phyloP scores from a whole-genome alignment of 1,140 invertebrate species.

The Mesaphorura yosii region DNA sequence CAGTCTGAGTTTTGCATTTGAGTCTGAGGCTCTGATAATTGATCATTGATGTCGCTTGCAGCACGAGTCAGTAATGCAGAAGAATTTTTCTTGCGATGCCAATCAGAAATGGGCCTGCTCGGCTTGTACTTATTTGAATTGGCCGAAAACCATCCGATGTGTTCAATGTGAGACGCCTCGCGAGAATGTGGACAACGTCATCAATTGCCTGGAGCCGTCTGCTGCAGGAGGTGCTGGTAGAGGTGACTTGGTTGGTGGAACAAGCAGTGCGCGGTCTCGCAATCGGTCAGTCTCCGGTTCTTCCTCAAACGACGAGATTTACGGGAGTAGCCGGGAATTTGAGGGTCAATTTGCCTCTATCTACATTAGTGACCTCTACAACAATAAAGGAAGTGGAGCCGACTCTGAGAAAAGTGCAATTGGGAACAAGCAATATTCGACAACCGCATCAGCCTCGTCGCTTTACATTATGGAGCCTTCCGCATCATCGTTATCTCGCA shows the following conservation, averaged over 20 bases:
- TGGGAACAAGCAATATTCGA: no score
- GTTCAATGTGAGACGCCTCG: constrained; percentile 62
- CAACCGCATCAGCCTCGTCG: no score
- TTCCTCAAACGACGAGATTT: background rate
- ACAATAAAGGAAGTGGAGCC: no score
- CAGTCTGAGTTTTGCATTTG: no score
- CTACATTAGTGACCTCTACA: no score
- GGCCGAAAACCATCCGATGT: constrained; percentile 76
- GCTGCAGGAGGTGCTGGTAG: background rate
- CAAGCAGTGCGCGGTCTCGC: background rate
- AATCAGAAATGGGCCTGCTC: constrained; percentile 64
- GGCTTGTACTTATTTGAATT: constrained; percentile 89
- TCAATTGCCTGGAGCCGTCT: background rate
- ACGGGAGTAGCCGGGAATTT: background rate
- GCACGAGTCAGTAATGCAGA: no score
- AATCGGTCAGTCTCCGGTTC: background rate
- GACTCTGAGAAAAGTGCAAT: no score
- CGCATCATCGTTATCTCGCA: no score
- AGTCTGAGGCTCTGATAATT: no score
- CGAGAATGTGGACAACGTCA: background rate
- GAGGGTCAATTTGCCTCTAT: background rate
- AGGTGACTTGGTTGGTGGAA: background rate
- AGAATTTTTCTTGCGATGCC: no score
- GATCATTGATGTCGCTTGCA: no score
- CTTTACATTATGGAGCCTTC: no score